Base-by-base conservation (phyloP, 2,113 vertebrate genomes). In the Columba livia region DNA sequence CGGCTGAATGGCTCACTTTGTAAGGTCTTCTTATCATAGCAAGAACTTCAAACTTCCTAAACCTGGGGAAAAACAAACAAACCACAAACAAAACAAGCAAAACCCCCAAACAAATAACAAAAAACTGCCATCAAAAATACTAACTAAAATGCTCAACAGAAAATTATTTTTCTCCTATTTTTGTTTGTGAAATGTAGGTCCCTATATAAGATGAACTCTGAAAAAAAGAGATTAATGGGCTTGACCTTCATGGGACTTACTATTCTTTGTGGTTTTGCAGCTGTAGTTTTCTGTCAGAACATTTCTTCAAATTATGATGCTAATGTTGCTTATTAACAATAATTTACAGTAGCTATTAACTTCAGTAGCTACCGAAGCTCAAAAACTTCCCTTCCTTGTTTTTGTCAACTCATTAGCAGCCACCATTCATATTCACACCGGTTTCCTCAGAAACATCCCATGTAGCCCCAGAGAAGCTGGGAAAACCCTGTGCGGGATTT, bases 401-500 rank as follows among this genome's bases (percentile, higher is more conserved):
- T 89, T 50, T 42, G 44, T n/a, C n/a, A 73, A 0, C 42, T 57
- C 44, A 31, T 28, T 34, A 36, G 18, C 25, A 83, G 48, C 78
- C 54, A 54, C 69, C 23, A 70, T 70, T 91, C 51, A 54, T 6
- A 73, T 34, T 57, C 23, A 66, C 13, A 87, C 6, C 8, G 28
- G 25, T 26, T 83, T 65, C 67, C 71, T 57, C 18, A 73, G 34
- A 57, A 87, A 79, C 44, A 57, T 7, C 17, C 15, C 25, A 25
- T 6, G 25, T 29, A 16, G 6, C 17, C 20, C 12, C 1, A 0
- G 1, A 67, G 40, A 65, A 70, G 47, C 15, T 5, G 48, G 7
- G 50, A 58, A 53, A 11, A 47, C 7, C 15, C 42, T 28, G 14
- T 1, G 51, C 34, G 77, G 50, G 11, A 42, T 40, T 66, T 78